A percentile compares a stretch with the other conserved stretches of the same genome.
These are phyloP conservation scores for Pitta sordida DNA, from an alignment of 2,113 vertebrate species.

Conservation along the genomic window DNA sequence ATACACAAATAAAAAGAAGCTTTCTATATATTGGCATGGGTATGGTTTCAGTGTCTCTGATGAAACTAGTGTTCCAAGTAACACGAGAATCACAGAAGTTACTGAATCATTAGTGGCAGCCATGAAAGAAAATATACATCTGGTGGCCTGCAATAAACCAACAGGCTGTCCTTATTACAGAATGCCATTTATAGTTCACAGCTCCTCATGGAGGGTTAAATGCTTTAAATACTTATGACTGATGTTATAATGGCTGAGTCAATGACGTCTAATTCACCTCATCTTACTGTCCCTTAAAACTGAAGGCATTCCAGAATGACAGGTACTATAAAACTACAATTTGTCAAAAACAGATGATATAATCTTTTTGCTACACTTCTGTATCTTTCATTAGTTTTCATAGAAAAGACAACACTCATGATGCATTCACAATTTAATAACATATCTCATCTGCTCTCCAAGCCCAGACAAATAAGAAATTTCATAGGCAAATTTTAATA, in stretches of 20 bases:
- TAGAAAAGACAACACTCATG: neutral
- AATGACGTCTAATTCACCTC: constrained; percentile 44
- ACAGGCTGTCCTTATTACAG: constrained; percentile 14
- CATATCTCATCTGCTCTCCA: neutral
- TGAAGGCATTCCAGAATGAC: constrained; percentile 23
- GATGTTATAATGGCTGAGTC: constrained; percentile 26
- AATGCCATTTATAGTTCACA: constrained; percentile 56
- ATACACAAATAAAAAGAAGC: neutral
- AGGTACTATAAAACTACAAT: constrained; percentile 2
- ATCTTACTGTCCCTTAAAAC: neutral
- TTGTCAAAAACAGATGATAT: constrained; percentile 17
- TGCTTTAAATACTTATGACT: constrained; percentile 42
- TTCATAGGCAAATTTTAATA: neutral
- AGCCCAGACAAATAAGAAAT: neutral
- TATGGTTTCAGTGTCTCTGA: neutral
- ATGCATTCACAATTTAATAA: neutral
- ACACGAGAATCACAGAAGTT: neutral
- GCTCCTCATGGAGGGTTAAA: constrained; percentile 55
- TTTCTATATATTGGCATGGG: neutral
- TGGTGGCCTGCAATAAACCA: constrained; percentile 7
- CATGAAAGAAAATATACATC: constrained; percentile 1
- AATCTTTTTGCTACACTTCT: neutral
- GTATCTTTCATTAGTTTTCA: constrained; percentile 44
- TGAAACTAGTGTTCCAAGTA: neutral
- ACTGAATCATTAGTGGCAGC: neutral